Evolutionary conservation across 2,797 vertebrate genomes (phyloP).

Genomic region (Danio tinwini): DNA sequence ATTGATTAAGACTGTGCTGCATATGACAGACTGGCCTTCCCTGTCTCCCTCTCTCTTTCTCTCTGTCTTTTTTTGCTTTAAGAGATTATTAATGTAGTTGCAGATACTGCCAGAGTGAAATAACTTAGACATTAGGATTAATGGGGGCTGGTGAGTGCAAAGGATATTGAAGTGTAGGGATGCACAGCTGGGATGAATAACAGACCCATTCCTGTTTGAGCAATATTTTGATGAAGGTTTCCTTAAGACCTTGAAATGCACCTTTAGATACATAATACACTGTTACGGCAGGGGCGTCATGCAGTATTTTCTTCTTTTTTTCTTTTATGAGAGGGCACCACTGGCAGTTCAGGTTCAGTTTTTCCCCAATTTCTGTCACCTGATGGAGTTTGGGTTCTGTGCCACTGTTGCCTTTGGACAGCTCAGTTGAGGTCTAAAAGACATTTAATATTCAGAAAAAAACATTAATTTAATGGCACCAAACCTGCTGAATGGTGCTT

Average conservation of each 20-base stretch:
- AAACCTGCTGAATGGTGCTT: too few species aligned
- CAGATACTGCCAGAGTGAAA: slow-evolving; percentile 46
- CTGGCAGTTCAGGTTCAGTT: background rate
- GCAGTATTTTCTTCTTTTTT: background rate
- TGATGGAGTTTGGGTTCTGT: too few species aligned
- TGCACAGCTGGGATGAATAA: slow-evolving; percentile 60
- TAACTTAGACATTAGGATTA: slow-evolving; percentile 58
- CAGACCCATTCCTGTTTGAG: slow-evolving; percentile 16
- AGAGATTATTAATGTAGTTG: slow-evolving; percentile 58
- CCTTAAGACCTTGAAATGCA: slow-evolving; percentile 15
- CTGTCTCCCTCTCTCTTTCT: slow-evolving; percentile 7
- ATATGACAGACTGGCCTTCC: slow-evolving; percentile 52
- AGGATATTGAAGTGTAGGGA: slow-evolving; percentile 51
- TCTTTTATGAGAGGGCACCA: too few species aligned
- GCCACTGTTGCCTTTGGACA: too few species aligned
- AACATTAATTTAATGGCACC: too few species aligned
- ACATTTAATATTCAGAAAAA: too few species aligned
- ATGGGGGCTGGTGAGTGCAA: slow-evolving; percentile 55
- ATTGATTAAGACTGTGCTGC: slow-evolving; percentile 57
- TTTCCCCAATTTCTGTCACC: too few species aligned
- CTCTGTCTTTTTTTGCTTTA: background rate
- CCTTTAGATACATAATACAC: slow-evolving; percentile 12
- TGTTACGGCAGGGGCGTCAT: background rate
- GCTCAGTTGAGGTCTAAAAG: too few species aligned
- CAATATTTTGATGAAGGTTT: slow-evolving; percentile 19